Conservation (phyloP, 2,888 invertebrate genomes). For the Saturnia japonica region DNA sequence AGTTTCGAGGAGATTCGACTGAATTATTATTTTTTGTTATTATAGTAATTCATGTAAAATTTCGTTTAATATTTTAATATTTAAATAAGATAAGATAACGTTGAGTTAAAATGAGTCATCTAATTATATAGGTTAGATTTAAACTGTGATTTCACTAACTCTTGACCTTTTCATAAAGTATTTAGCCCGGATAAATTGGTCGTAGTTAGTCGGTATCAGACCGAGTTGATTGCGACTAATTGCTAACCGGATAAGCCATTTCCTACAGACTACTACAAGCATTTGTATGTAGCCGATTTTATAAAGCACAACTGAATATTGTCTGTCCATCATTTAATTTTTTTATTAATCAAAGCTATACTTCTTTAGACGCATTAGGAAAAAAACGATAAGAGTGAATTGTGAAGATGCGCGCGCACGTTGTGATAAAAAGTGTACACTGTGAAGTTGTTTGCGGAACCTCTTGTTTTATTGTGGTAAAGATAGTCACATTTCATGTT, state of each 20-base stretch:
- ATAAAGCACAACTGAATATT: not conserved
- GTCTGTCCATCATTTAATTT: not conserved
- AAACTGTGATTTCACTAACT: slow-evolving; percentile 13
- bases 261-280: slow-evolving; percentile 10
- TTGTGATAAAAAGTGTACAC: too few species aligned
- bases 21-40: too few species aligned
- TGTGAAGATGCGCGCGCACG: too few species aligned
- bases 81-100: too few species aligned
- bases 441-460: too few species aligned
- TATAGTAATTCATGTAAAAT: too few species aligned
- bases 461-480: too few species aligned
- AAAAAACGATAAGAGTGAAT: too few species aligned
- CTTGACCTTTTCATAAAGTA: slow-evolving; percentile 36
- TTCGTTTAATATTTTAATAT: too few species aligned
- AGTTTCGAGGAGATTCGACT: not conserved
- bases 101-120: not conserved
- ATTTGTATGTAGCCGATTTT: not conserved
- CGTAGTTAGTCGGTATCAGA: slow-evolving; percentile 24
- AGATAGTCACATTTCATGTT: too few species aligned
- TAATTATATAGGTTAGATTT: not conserved
- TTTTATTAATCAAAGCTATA: too few species aligned
- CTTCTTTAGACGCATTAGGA: too few species aligned
- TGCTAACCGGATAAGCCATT: slow-evolving; percentile 32
- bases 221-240: slow-evolving; percentile 37
- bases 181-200: slow-evolving; percentile 24